Conservation (phyloP, 2,113 vertebrate genomes). For the Tragelaphus scriptus region DNA sequence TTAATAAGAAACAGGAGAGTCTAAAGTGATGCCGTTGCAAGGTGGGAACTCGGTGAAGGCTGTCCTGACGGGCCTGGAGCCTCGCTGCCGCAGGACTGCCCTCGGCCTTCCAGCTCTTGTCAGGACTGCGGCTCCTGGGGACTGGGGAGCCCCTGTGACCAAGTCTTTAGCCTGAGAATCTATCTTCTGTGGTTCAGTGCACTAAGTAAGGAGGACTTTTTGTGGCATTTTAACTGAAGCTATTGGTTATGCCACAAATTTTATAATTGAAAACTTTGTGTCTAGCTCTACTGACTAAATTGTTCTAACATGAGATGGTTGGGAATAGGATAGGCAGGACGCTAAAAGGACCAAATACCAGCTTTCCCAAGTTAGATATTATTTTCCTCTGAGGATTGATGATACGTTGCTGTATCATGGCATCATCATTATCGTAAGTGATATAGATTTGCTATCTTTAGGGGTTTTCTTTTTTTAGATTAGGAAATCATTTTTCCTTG, state of each 20-base stretch:
- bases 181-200: background rate
- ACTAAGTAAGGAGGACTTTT: background rate
- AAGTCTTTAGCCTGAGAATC: background rate
- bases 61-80: background rate
- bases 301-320: background rate
- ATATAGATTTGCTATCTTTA: background rate
- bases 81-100: fast-evolving
- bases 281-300: background rate
- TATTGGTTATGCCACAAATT: background rate
- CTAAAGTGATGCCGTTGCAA: too few species aligned
- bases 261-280: constrained; percentile 24
- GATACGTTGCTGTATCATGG: background rate
- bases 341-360: background rate
- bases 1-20: background rate
- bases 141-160: background rate
- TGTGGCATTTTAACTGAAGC: background rate
- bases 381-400: background rate
- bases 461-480: background rate
- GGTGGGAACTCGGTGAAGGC: background rate
- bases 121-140: too few species aligned
- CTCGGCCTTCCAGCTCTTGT: too few species aligned
- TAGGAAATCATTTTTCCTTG: constrained; percentile 5
- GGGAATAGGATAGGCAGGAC: background rate
- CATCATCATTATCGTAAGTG: background rate
- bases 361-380: background rate